phyloP scores from a whole-genome alignment of 2,888 invertebrate genomes.

The Bellardia pandia region DNA sequence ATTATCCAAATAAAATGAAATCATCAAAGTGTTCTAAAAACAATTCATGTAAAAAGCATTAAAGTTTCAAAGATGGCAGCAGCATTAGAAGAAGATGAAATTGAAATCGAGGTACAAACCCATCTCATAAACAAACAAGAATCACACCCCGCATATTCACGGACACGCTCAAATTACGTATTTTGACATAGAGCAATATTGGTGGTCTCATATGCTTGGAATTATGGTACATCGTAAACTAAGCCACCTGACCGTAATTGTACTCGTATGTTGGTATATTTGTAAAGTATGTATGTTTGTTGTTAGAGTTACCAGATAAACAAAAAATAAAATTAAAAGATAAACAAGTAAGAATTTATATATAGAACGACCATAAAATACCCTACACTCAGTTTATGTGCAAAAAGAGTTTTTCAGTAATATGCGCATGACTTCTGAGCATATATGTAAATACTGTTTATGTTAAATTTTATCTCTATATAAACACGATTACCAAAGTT shows the following conservation, averaged over 20 bases:
- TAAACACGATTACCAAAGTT: no score
- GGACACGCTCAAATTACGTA: background rate
- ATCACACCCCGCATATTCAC: background rate
- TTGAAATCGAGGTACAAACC: slow-evolving; percentile 14
- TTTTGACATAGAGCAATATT: slow-evolving; percentile 15
- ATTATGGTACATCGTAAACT: slow-evolving; percentile 23
- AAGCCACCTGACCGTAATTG: slow-evolving; percentile 51
- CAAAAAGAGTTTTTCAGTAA: no score
- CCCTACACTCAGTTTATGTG: no score
- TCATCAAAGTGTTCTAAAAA: slow-evolving; percentile 26
- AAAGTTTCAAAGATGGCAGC: background rate
- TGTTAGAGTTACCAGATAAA: background rate
- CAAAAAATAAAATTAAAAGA: no score
- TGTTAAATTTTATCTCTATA: no score
- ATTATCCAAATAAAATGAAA: slow-evolving; percentile 17
- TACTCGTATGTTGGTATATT: background rate
- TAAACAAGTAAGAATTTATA: no score
- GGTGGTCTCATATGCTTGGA: slow-evolving; percentile 9
- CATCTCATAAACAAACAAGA: slow-evolving; percentile 6
- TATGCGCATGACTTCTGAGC: no score
- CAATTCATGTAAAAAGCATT: slow-evolving; percentile 25
- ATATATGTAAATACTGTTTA: no score
- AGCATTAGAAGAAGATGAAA: background rate
- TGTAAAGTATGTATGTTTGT: background rate
- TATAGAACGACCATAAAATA: no score